Evolutionary conservation across 1,140 invertebrate species (phyloP).

Genomic region (Neuroterus valhalla): DNA sequence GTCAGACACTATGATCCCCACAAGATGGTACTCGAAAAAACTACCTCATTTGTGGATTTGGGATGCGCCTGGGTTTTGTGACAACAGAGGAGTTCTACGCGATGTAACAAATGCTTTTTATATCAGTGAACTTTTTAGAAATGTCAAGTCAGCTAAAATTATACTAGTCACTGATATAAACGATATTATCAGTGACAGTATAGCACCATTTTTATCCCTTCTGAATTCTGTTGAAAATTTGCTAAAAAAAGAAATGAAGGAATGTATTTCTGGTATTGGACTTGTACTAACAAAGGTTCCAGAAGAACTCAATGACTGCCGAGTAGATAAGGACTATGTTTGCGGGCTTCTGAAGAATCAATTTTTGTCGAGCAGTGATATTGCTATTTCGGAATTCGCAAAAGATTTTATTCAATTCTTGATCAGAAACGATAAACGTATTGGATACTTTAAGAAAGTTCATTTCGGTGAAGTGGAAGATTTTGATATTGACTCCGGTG

Average conservation of each 20-base stretch:
- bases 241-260: background rate
- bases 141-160: background rate
- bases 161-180: background rate
- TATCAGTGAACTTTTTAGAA: slow-evolving; percentile 3
- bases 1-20: background rate
- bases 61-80: background rate
- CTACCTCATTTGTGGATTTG: background rate
- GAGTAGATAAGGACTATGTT: background rate
- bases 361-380: background rate
- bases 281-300: background rate
- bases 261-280: background rate
- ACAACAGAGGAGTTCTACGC: background rate
- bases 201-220: background rate
- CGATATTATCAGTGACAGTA: slow-evolving; percentile 1
- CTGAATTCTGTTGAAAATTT: background rate
- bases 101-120: background rate
- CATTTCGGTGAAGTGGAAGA: background rate
- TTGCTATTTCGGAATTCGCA: background rate
- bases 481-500: no score
- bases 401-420: slow-evolving; percentile 8
- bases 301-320: background rate
- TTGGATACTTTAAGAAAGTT: background rate
- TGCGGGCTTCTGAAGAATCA: background rate
- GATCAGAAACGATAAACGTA: background rate
- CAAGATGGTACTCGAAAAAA: background rate